A percentile compares a stretch with the other conserved stretches of the same genome.
phyloP scores from a whole-genome alignment of 2,113 vertebrate genomes.

The Dicrurus megarhynchus region DNA sequence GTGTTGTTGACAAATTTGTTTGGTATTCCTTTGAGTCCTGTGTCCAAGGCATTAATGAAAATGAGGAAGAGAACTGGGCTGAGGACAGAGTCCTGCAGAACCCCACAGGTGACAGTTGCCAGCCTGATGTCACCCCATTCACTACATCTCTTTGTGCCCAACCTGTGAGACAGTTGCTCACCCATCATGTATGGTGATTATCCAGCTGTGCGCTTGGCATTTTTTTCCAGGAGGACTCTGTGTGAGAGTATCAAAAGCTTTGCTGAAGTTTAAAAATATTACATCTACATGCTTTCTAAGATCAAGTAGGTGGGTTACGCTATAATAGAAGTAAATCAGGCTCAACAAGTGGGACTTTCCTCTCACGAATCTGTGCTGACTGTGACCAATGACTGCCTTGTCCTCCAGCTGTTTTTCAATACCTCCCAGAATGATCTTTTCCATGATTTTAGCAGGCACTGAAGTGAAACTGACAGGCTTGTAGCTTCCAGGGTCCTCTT shows the following conservation, averaged over 20 bases:
- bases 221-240: not conserved
- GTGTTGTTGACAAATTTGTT: not conserved
- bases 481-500: rapidly evolving
- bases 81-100: not conserved
- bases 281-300: not conserved
- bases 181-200: not conserved
- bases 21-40: not conserved
- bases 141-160: not conserved
- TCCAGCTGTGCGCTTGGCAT: not conserved
- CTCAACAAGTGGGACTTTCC: not conserved
- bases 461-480: not conserved
- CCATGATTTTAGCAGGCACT: not conserved
- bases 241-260: not conserved
- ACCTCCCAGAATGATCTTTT: not conserved
- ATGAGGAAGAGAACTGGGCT: not conserved
- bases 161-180: not conserved
- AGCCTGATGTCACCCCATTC: not conserved
- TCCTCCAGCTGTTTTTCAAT: not conserved
- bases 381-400: not conserved
- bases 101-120: rapidly evolving
- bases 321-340: not conserved
- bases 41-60: not conserved
- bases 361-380: not conserved
- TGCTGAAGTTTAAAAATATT: not conserved
- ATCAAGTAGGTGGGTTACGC: not conserved